These are phyloP conservation scores for Otolemur crassicaudatus DNA, from an alignment of 2,797 vertebrate genomes.

Conservation along the genomic window DNA sequence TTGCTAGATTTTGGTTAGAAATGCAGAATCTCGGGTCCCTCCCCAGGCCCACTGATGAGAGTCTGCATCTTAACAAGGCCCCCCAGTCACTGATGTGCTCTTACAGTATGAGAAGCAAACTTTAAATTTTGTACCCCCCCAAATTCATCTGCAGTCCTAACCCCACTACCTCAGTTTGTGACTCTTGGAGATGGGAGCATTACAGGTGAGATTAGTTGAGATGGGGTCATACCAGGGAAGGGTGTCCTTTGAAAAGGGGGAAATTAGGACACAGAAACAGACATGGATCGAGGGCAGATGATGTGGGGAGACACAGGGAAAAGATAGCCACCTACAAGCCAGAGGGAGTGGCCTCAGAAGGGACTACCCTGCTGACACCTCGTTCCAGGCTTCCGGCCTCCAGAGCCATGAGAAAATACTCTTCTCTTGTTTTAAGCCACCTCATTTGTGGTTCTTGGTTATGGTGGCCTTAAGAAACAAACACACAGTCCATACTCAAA, in stretches of 20 bases:
- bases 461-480: rapidly evolving
- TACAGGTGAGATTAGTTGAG: neutral
- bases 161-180: neutral
- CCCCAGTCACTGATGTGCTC: rapidly evolving
- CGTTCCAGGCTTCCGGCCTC: neutral
- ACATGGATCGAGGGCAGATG: rapidly evolving
- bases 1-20: neutral
- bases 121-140: no score
- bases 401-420: rapidly evolving
- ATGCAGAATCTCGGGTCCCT: neutral
- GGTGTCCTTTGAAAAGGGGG: neutral
- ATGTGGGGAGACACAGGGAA: neutral
- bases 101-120: neutral
- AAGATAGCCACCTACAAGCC: neutral
- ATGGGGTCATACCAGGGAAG: no score
- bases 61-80: neutral
- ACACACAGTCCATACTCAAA: neutral
- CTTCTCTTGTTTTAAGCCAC: neutral
- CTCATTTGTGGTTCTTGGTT: rapidly evolving
- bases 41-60: neutral
- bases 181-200: neutral
- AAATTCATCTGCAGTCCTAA: neutral
- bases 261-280: neutral
- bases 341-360: neutral
- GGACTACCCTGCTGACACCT: neutral